phyloP scores from a whole-genome alignment of 2,113 vertebrate species.

The Urocitellus parryii region DNA sequence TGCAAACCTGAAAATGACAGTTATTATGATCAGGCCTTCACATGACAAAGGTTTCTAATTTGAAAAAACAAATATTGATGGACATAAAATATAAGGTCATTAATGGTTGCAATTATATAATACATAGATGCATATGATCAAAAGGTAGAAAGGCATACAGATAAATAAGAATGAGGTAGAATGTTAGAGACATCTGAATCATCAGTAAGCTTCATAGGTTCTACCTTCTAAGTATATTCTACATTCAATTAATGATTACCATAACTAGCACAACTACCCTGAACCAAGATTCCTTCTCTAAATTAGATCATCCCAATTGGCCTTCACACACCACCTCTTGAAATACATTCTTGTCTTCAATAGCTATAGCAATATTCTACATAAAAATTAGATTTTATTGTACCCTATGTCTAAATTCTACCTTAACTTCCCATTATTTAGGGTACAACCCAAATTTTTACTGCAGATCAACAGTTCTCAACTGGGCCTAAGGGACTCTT shows the following conservation, averaged over 20 bases:
- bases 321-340: background rate
- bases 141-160: background rate
- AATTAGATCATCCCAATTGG: background rate
- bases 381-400: background rate
- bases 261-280: background rate
- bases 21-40: background rate
- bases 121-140: background rate
- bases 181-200: background rate
- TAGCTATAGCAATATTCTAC: background rate
- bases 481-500: background rate
- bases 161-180: background rate
- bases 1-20: background rate
- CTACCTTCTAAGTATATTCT: background rate
- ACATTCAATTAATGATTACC: background rate
- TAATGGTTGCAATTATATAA: background rate
- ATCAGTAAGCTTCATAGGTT: background rate
- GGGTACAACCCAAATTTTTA: background rate
- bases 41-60: background rate
- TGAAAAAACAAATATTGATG: background rate
- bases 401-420: background rate
- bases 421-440: background rate
- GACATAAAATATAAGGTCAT: background rate
- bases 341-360: background rate
- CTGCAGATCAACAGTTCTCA: background rate
- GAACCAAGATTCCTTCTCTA: background rate